Base-by-base conservation (phyloP, 2,888 invertebrate species). In the Deilephila porcellus region DNA sequence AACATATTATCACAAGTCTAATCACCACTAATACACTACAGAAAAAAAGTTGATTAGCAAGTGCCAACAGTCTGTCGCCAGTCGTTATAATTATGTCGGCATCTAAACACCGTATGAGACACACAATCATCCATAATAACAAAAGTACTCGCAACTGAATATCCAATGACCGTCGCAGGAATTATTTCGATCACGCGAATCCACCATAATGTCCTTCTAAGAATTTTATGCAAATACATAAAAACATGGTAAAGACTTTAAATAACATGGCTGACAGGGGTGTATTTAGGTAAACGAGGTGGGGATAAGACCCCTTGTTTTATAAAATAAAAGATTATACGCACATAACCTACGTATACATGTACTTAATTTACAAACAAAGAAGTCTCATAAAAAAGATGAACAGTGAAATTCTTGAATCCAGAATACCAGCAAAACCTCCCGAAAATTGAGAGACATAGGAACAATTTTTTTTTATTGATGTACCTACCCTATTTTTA, bases 171-270 rank as follows among this genome's bases (percentile, higher is more conserved):
- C 34, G 37, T n/a, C 32, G 62, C 62, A 34, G 63, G 45, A 67
- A 67, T 67, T 67, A 67, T 67, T 67, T 67, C n/a, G 45, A 67
- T 25, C 67, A 67, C 67, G 67, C 67, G 17, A 52, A 25, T 25
- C 67, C 45, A 67, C 25, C 67, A 64, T 64, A 64, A 64, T 64
- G 67, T 52, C 67, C 67, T 67, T 67, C 67, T 67, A 52, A 67
- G 67, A 52, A 67, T 6, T 67, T 67, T 67, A 67, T 67, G 67
- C 67, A 67, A 67, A 67, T 52, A 52, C 17, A 52, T 52, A 52
- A 67, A 67, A 67, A 67, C 45, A 17, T 67, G 45, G 17, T 52
- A 67, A 63, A 56, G 56, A 56, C 56, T 56, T 45, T 14, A 45
- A 63, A 63, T 19, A 63, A 63, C 63, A 6, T 63, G 63, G 19